phyloP scores from a whole-genome alignment of 2,797 vertebrate genomes.

The Odontamblyopus rebecca region DNA sequence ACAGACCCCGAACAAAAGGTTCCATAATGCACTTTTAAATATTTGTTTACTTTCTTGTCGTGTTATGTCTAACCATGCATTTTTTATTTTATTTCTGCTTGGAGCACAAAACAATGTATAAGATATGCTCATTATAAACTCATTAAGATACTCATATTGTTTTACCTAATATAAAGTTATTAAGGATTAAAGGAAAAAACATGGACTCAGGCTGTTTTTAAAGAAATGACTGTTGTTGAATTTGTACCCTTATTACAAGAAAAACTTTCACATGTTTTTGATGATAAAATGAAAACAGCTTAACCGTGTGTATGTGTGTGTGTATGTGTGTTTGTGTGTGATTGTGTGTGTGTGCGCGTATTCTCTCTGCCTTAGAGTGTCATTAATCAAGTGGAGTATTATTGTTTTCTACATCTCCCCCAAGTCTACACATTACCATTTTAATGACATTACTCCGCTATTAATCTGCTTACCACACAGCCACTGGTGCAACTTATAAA shows the following conservation, averaged over 20 bases:
- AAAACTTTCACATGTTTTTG: conserved; percentile 3
- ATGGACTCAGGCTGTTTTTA: not conserved
- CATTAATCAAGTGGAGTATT: conserved; percentile 78
- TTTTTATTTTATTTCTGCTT: not conserved
- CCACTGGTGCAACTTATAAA: conserved; percentile 71
- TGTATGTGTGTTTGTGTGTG: conserved; percentile 3
- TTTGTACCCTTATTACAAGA: not conserved
- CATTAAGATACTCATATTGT: not conserved
- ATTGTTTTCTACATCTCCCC: conserved; percentile 75
- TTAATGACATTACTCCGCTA: conserved; percentile 79
- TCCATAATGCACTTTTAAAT: too few species aligned
- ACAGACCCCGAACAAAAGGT: too few species aligned
- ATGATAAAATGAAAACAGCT: conserved; percentile 19
- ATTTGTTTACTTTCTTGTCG: too few species aligned
- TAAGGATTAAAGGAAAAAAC: conserved; percentile 42
- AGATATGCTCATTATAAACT: not conserved
- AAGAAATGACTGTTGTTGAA: not conserved
- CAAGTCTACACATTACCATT: conserved; percentile 76
- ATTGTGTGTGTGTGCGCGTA: not conserved
- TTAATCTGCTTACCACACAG: conserved; percentile 78
- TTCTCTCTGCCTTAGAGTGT: conserved; percentile 49
- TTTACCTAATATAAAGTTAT: not conserved
- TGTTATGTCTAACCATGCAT: not conserved
- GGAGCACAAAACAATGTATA: not conserved
- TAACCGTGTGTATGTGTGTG: not conserved